A percentile compares a stretch with the other conserved stretches of the same genome.
phyloP scores from a whole-genome alignment of 1,140 invertebrate genomes.

The Cardiocondyla obscurior region DNA sequence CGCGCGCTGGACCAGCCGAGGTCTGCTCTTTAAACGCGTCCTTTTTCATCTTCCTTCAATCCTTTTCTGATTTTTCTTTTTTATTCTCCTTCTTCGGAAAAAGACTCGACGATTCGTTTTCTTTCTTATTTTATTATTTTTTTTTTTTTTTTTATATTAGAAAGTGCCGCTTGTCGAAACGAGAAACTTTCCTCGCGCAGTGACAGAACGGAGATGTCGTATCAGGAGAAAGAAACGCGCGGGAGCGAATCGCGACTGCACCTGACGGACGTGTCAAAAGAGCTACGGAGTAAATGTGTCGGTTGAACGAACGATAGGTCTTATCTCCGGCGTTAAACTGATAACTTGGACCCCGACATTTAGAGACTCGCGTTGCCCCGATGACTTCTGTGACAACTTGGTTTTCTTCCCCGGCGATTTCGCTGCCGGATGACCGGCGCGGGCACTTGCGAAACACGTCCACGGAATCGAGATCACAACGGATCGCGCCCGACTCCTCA shows the following conservation, averaged over 20 bases:
- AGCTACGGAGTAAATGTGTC: constrained; percentile 17
- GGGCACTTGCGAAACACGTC: not conserved
- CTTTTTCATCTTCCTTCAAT: too few relatives aligned
- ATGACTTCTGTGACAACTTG: not conserved
- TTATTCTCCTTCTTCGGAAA: too few relatives aligned
- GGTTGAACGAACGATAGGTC: constrained; percentile 59
- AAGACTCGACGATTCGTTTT: too few relatives aligned
- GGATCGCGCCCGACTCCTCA: not conserved
- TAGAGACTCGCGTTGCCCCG: not conserved
- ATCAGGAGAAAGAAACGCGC: not conserved
- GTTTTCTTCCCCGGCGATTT: not conserved
- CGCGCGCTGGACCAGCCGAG: too few relatives aligned
- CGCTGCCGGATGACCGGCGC: not conserved
- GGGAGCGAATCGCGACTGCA: not conserved
- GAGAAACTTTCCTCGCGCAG: too few relatives aligned
- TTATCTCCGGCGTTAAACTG: constrained; percentile 35
- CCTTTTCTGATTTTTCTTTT: too few relatives aligned
- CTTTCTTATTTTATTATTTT: too few relatives aligned
- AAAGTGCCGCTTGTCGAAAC: too few relatives aligned
- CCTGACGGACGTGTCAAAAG: not conserved
- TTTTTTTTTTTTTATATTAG: too few relatives aligned
- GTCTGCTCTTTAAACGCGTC: too few relatives aligned
- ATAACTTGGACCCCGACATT: constrained; percentile 26
- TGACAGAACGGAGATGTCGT: too few relatives aligned
- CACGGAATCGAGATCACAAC: not conserved